Percentiles rank a stretch among this genome's conserved stretches.
Conservation (phyloP, 64 coral and sea anemone genomes). For the Pachyseris speciosa region DNA sequence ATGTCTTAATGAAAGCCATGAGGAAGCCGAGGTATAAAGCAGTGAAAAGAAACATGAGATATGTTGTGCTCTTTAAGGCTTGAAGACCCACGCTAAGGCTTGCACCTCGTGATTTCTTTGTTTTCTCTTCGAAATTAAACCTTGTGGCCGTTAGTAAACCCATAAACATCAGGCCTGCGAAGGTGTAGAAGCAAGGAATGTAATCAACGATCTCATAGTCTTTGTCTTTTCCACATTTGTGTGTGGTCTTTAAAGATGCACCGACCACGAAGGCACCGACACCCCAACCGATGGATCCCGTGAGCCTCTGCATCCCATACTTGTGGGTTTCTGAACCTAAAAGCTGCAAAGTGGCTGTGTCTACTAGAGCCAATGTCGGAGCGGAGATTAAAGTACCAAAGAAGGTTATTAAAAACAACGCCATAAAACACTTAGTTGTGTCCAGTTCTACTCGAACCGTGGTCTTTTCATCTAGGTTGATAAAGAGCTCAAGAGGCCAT, state of each 20-base stretch:
- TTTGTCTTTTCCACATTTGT: slow-evolving; percentile 88
- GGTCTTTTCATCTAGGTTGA: slow-evolving; percentile 68
- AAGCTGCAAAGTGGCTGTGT: slow-evolving; percentile 95
- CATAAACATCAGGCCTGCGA: slow-evolving; percentile 91
- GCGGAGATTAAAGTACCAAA: slow-evolving; percentile 93
- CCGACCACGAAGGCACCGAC: slow-evolving; percentile 96
- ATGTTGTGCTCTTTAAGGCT: slow-evolving; percentile 92
- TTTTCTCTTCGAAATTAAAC: slow-evolving; percentile 93
- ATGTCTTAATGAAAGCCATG: slow-evolving; percentile 99
- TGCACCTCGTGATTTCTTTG: slow-evolving; percentile 60
- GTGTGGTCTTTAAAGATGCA: slow-evolving; percentile 88
- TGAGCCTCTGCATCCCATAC: slow-evolving; percentile 98
- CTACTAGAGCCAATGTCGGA: slow-evolving; percentile 89
- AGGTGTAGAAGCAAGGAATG: slow-evolving; percentile 98
- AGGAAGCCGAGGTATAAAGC: slow-evolving; percentile 96
- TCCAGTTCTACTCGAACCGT: slow-evolving; percentile 73
- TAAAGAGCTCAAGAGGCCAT: slow-evolving; percentile 85
- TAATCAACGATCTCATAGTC: slow-evolving; percentile 97
- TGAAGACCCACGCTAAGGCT: slow-evolving; percentile 88
- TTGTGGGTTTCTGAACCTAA: slow-evolving; percentile 92
- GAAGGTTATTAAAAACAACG: slow-evolving; percentile 96
- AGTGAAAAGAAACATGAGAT: slow-evolving; percentile 98
- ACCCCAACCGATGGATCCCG: slow-evolving; percentile 98
- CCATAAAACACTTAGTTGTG: slow-evolving; percentile 87
- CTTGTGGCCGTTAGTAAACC: slow-evolving; percentile 83